Evolutionary conservation across 2,888 invertebrate genomes (phyloP), one percentile per base, ranked within the genome.

Genomic region (Agrotis ipsilon): DNA sequence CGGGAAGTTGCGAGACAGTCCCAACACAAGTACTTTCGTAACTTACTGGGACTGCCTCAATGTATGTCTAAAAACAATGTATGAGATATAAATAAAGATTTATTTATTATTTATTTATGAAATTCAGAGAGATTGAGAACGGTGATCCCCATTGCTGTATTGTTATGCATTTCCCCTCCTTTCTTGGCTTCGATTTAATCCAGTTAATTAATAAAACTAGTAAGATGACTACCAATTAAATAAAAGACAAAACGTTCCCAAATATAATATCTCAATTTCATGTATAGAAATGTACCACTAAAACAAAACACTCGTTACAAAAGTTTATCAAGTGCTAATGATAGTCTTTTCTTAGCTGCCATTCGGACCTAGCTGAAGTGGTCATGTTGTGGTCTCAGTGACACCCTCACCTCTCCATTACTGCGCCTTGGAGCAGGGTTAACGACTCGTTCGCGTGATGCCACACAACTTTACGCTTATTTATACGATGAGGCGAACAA

Each of bases 361-460:
- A 91, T 91, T 92, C 82, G 81, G 81, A 84, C 81, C 85, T 77
- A 77, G 88, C 84, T 87, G 88, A 88, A 91, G 92, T 88, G 90
- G 93, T 90, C 87, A 89, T 88, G 87, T 89, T 89, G 91, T 87
- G 92, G 93, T 92, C 91, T 88, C 92, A 91, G 90, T 92, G 93
- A 94, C 92, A 94, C 93, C 93, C 92, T 93, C 88, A 89, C 90
- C 90, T 92, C 92, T 91, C 92, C 94, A 94, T 94, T 94, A 94
- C 91, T 89, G 88, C 89, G 88, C 88, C 88, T 86, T 88, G 90
- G 89, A 91, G 91, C 91, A 93, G 93, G 93, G 93, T 92, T 95
- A 95, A 96, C 90, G 96, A 96, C 92, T 92, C 85, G 89, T 91
- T 96, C 90, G 96, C 96, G 96, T 96, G 96, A 91, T 91, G 83